Percentiles rank a stretch among this genome's conserved stretches.
Evolutionary conservation across 2,888 invertebrate species (phyloP).

Genomic region (Lepeophtheirus nordmannii): DNA sequence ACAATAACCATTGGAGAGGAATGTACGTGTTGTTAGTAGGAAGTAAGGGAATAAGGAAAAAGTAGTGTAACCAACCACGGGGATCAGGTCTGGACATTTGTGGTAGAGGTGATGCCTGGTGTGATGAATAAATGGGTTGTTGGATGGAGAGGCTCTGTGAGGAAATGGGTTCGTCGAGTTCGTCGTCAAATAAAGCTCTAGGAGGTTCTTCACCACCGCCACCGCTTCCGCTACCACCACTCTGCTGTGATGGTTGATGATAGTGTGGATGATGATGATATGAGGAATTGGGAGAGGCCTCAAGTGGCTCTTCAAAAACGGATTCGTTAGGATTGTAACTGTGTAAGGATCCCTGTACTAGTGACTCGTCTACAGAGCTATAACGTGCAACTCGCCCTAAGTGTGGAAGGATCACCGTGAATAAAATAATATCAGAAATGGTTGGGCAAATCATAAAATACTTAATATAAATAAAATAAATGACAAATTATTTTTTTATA

Average conservation of each 20-base stretch:
- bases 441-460: no score
- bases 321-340: not conserved
- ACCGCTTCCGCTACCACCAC: conserved; percentile 16
- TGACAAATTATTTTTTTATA: no score
- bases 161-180: conserved; percentile 15
- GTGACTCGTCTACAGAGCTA: no score
- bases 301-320: not conserved
- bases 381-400: no score
- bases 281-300: no score
- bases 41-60: not conserved
- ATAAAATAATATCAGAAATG: no score
- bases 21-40: no score
- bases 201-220: conserved; percentile 26
- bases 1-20: no score
- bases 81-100: not conserved
- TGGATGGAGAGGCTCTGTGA: conserved; percentile 7
- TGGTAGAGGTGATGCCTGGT: conserved; percentile 16
- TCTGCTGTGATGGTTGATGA: not conserved
- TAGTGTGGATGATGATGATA: no score
- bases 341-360: not conserved
- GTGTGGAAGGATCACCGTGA: no score
- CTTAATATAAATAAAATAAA: no score
- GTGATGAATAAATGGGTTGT: conserved; percentile 8
- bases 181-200: conserved; percentile 30
- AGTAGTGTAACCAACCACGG: not conserved